Percentiles rank a stretch among this genome's conserved stretches.
These are phyloP conservation scores for Trichonephila clavipes DNA, from an alignment of 1,140 invertebrate genomes.

Conservation along the genomic window DNA sequence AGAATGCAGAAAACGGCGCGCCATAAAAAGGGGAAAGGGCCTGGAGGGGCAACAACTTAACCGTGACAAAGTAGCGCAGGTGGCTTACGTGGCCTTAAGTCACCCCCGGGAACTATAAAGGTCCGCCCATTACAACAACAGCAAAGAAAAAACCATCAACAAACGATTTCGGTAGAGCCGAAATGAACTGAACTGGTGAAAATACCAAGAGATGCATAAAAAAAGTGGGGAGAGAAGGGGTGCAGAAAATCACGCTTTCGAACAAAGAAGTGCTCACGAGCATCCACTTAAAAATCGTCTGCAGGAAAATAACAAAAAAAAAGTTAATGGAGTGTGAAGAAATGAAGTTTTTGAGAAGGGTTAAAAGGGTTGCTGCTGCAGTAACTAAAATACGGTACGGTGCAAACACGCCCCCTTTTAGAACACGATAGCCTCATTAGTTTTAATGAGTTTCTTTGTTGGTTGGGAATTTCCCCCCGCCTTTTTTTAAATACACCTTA, in stretches of 20 bases:
- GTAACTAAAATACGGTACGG: not conserved
- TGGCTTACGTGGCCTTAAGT: not conserved
- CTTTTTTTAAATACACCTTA: not conserved
- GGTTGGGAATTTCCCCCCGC: not conserved
- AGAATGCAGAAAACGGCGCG: slow-evolving; percentile 5
- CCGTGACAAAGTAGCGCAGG: slow-evolving; percentile 19
- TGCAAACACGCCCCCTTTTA: not conserved
- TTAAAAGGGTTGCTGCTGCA: not conserved
- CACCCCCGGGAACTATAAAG: slow-evolving; percentile 9
- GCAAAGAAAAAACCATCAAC: not conserved
- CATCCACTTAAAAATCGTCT: slow-evolving; percentile 23
- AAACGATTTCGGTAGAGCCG: not conserved
- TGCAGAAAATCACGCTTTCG: slow-evolving; percentile 22
- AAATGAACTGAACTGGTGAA: not conserved
- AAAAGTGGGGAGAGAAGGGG: not conserved
- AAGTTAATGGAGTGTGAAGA: slow-evolving; percentile 21
- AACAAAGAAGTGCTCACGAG: slow-evolving; percentile 32
- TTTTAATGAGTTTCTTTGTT: slow-evolving; percentile 11
- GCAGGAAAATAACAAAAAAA: not conserved
- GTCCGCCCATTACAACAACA: not conserved
- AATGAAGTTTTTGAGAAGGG: not conserved
- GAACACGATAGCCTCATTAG: slow-evolving; percentile 26
- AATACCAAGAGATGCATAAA: not conserved
- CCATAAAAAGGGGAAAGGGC: slow-evolving; percentile 2
- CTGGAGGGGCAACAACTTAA: not conserved